These are phyloP conservation scores for Urocynchramus pylzowi DNA, from an alignment of 2,113 vertebrate genomes.

Conservation along the genomic window DNA sequence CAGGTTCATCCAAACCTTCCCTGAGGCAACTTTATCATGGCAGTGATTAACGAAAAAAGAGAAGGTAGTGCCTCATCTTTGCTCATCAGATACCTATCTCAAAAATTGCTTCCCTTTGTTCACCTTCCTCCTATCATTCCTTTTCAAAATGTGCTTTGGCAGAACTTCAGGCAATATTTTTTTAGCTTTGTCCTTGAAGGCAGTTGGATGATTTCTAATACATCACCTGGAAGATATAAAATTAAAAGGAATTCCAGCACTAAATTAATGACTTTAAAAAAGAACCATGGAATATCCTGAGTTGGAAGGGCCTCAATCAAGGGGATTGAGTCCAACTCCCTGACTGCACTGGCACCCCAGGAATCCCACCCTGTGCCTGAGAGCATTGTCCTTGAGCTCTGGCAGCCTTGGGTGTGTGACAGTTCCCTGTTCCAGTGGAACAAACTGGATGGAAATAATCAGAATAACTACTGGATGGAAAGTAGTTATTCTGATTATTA, in stretches of 20 bases:
- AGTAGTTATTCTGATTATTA: too few relatives aligned
- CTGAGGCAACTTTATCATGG: neutral
- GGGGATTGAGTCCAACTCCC: neutral
- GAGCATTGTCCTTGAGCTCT: accelerated
- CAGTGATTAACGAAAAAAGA: neutral
- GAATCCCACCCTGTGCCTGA: neutral
- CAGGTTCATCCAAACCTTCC: neutral
- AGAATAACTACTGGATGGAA: neutral
- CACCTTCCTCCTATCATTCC: neutral
- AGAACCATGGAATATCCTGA: accelerated
- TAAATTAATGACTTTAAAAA: neutral
- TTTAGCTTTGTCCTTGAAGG: neutral
- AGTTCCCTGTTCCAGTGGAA: too few relatives aligned
- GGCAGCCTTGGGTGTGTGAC: too few relatives aligned
- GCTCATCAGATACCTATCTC: constrained; percentile 14
- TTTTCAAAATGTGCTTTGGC: neutral
- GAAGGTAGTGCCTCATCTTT: neutral
- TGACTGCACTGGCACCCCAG: neutral
- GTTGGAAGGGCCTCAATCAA: neutral
- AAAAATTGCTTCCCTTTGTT: neutral
- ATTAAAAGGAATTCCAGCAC: neutral
- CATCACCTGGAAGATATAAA: accelerated
- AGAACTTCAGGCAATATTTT: neutral
- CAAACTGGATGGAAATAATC: neutral
- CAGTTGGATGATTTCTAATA: neutral